phyloP scores from a whole-genome alignment of 2,888 invertebrate genomes.

The Gastracanthus pulcherrimus region DNA sequence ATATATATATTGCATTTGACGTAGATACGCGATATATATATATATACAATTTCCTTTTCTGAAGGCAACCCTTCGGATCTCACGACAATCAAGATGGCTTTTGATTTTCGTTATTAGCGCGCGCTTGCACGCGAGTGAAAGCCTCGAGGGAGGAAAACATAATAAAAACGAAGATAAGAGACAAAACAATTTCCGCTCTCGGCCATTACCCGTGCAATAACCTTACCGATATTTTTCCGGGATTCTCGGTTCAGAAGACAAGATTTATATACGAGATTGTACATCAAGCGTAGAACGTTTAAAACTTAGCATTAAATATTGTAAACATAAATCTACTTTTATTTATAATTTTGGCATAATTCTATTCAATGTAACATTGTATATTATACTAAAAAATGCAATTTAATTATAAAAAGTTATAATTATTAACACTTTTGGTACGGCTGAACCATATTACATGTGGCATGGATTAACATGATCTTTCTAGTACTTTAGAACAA shows the following conservation, averaged over 20 bases:
- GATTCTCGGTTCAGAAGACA: background rate
- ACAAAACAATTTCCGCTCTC: slow-evolving; percentile 19
- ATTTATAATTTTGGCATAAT: no score
- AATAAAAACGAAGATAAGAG: background rate
- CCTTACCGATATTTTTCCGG: background rate
- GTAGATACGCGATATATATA: no score
- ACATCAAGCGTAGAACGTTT: background rate
- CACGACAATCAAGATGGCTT: background rate
- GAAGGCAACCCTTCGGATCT: background rate
- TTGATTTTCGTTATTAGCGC: slow-evolving; percentile 27
- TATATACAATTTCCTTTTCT: background rate
- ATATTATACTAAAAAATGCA: no score
- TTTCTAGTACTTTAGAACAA: no score
- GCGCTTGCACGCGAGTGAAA: background rate
- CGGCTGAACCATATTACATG: no score
- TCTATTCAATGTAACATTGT: no score
- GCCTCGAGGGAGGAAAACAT: background rate
- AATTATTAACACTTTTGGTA: no score
- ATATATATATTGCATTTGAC: background rate
- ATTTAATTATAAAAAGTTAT: no score
- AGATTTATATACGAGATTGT: background rate
- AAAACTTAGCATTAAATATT: background rate
- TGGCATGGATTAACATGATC: no score
- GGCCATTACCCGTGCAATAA: slow-evolving; percentile 15
- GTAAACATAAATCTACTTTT: no score